A percentile compares a stretch with the other conserved stretches of the same genome.
Evolutionary conservation across 2,888 invertebrate species (phyloP).

Genomic region (Cephonodes hylas): DNA sequence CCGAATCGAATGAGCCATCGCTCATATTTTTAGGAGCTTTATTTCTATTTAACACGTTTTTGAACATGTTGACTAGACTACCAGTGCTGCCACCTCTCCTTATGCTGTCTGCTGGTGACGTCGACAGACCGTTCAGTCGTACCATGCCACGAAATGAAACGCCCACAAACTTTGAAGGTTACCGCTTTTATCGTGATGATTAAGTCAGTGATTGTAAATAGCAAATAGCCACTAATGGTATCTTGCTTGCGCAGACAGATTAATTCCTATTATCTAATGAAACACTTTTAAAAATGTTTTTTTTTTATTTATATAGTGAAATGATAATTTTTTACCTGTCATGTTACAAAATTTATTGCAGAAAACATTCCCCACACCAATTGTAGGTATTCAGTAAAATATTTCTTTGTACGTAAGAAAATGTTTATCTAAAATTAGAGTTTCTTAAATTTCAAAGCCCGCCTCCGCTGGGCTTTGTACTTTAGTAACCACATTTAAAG

Average conservation of each 20-base stretch:
- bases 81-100: constrained; percentile 61
- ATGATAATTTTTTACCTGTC: too few relatives aligned
- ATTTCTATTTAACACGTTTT: too few relatives aligned
- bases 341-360: neutral
- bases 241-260: neutral
- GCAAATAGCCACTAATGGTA: neutral
- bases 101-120: constrained; percentile 41
- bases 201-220: constrained; percentile 24
- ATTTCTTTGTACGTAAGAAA: neutral
- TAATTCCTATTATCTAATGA: neutral
- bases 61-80: too few relatives aligned
- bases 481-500: constrained; percentile 13
- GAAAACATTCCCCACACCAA: neutral
- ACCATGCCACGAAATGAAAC: constrained; percentile 27
- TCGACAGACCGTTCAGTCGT: constrained; percentile 43
- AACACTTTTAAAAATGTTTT: neutral
- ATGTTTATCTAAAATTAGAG: constrained; percentile 28
- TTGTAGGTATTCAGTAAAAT: too few relatives aligned
- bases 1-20: too few relatives aligned
- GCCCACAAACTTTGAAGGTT: constrained; percentile 50
- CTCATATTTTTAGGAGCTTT: too few relatives aligned
- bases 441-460: constrained; percentile 29
- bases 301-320: too few relatives aligned
- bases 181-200: constrained; percentile 39
- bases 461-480: constrained; percentile 12